Conservation (phyloP, 2,797 vertebrate genomes). For the Alosa sapidissima region DNA sequence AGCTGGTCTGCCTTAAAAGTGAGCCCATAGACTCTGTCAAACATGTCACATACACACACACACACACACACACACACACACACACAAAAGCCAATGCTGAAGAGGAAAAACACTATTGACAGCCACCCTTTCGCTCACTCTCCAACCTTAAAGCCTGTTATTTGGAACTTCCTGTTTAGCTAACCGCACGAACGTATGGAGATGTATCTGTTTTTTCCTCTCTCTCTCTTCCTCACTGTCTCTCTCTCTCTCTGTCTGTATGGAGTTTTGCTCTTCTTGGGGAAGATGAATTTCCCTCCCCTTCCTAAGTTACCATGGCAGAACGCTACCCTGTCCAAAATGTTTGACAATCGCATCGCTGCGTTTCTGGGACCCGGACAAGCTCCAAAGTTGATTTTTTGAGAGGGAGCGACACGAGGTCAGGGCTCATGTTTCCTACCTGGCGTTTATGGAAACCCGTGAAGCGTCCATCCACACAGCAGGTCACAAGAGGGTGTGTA, state of each 20-base stretch:
- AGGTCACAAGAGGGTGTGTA: no score
- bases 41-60: conserved; percentile 10
- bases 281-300: background rate
- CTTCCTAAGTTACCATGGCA: background rate
- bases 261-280: conserved; percentile 1
- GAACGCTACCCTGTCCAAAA: background rate
- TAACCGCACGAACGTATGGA: conserved; percentile 6
- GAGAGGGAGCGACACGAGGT: background rate
- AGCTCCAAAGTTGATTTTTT: background rate
- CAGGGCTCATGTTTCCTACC: background rate
- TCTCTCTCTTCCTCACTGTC: background rate
- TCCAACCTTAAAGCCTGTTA: conserved; percentile 21
- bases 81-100: background rate
- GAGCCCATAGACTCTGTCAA: conserved; percentile 14
- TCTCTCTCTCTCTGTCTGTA: background rate
- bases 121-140: conserved; percentile 15
- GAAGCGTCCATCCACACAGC: background rate
- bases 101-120: background rate
- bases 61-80: background rate
- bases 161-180: conserved; percentile 19
- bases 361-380: background rate
- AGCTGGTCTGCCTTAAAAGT: conserved; percentile 7
- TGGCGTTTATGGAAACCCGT: background rate
- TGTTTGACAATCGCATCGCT: background rate
- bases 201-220: conserved; percentile 1